Evolutionary conservation across 2,888 invertebrate species (phyloP).

Genomic region (Drosophila picticornis): DNA sequence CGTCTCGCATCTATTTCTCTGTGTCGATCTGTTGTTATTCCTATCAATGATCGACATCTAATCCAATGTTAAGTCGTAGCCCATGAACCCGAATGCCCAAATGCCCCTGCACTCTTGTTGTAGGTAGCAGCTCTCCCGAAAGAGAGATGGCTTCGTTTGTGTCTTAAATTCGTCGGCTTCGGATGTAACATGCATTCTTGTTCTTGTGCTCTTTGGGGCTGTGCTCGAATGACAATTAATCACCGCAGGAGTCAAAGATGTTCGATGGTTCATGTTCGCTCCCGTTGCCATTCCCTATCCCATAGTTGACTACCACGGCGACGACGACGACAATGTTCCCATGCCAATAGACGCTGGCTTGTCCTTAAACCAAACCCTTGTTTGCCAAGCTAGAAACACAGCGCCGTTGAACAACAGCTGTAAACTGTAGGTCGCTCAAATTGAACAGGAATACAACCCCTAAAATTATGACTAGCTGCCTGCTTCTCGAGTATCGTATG

Average conservation of each 20-base stretch:
- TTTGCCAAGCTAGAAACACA: conserved; percentile 61
- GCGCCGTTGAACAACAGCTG: conserved; percentile 61
- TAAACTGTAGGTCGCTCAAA: conserved; percentile 51
- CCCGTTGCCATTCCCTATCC: conserved; percentile 18
- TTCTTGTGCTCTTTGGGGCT: conserved; percentile 29
- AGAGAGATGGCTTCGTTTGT: conserved; percentile 15
- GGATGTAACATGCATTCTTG: conserved; percentile 36
- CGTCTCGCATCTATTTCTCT: conserved; percentile 24
- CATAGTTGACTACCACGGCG: conserved; percentile 2
- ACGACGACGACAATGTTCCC: conserved; percentile 46
- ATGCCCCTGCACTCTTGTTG: conserved; percentile 1
- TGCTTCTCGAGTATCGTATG: conserved; percentile 23
- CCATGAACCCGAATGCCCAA: conserved; percentile 54
- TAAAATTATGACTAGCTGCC: conserved; percentile 72
- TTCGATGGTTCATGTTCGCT: conserved; percentile 52
- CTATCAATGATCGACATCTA: conserved; percentile 75
- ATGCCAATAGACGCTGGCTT: conserved; percentile 55
- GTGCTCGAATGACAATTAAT: conserved; percentile 73
- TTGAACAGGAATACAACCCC: conserved; percentile 61
- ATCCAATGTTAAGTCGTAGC: conserved; percentile 67
- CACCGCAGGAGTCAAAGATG: conserved; percentile 79
- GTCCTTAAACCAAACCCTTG: conserved; percentile 67
- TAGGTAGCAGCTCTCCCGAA: conserved; percentile 31
- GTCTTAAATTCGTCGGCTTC: conserved; percentile 21
- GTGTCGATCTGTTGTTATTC: conserved; percentile 36